Evolutionary conservation across 2,113 vertebrate species (phyloP), one percentile per base, ranked within the genome.

Genomic region (Chaetorhynchus papuensis): DNA sequence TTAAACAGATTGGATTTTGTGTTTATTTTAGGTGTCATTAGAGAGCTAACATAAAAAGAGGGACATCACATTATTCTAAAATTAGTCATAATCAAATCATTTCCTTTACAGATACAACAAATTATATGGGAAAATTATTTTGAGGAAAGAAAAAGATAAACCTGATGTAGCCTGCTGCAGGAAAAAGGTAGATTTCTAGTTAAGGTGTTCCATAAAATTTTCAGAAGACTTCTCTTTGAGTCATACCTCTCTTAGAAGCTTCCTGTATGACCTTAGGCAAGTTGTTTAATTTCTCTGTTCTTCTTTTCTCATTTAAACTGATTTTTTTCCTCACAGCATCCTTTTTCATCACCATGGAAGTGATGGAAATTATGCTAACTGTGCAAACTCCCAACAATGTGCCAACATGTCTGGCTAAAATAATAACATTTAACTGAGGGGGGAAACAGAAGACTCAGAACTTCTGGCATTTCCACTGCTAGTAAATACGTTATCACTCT

Each of bases 401-500:
- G 45, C 50, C 82, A 96, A 59, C 8, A 21, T 2, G 24, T 69
- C 57, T 89, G 7, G 6, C 45, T 76, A 60, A 79, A 90, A 74
- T 59, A 90, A 63, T 33, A 79, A 2, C 19, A 70, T 90, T 80
- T 91, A 77, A 47, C 63, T 77, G 33, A 63, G 17, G 6, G 21
- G 9, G 10, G 33, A 95, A 91, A 74, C 89, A 83, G 63, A 92
- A 52, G 44, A 60, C 31, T n/a, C 45, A 13, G 42, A 59, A 87
- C 37, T 92, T 82, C 47, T 96, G 80, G 52, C 53, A 97, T 96
- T 97, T 97, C 39, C 83, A 87, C n/a, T n/a, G 7, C 33, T 83
- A 64, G 27, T 10, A 97, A 96, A 90, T 57, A 39, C 33, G 41
- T 9, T 68, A 91, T 75, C 79, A 60, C n/a, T 89, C 96, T 90